Conservation (phyloP, 2,797 vertebrate genomes). For the Mionectes olivaceus region DNA sequence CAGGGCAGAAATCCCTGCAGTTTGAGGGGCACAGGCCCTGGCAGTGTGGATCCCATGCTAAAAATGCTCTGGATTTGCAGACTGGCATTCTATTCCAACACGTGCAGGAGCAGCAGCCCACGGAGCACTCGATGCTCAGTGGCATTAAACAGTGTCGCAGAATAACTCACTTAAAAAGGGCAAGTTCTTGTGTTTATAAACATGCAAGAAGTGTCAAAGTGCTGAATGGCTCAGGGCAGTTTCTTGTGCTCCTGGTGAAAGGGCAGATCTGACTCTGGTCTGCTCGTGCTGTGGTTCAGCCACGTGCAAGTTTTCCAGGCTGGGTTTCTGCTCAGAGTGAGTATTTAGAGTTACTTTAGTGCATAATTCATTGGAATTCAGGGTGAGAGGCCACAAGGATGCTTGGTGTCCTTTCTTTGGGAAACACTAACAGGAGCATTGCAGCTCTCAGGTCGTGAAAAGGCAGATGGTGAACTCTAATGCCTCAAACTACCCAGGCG, state of each 20-base stretch:
- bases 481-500: not conserved
- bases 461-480: not conserved
- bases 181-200: slow-evolving; percentile 28
- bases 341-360: not conserved
- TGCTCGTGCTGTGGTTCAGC: not conserved
- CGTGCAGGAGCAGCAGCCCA: not conserved
- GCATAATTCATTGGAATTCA: not conserved
- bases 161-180: slow-evolving; percentile 42
- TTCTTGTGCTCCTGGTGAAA: not conserved
- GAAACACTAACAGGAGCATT: not conserved
- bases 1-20: not conserved
- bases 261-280: not conserved
- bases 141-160: slow-evolving; percentile 40
- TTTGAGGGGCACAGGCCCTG: not conserved
- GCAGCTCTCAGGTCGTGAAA: not conserved
- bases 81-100: not conserved
- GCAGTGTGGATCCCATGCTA: not conserved
- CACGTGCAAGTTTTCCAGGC: not conserved
- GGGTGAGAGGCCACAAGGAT: not conserved
- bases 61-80: not conserved
- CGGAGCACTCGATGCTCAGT: not conserved
- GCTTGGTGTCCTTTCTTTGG: not conserved
- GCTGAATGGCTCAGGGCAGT: not conserved
- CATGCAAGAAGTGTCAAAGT: slow-evolving; percentile 16
- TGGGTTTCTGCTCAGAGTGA: not conserved